These are phyloP conservation scores for Baccha elongata DNA, from an alignment of 2,888 invertebrate species.

Conservation along the genomic window DNA sequence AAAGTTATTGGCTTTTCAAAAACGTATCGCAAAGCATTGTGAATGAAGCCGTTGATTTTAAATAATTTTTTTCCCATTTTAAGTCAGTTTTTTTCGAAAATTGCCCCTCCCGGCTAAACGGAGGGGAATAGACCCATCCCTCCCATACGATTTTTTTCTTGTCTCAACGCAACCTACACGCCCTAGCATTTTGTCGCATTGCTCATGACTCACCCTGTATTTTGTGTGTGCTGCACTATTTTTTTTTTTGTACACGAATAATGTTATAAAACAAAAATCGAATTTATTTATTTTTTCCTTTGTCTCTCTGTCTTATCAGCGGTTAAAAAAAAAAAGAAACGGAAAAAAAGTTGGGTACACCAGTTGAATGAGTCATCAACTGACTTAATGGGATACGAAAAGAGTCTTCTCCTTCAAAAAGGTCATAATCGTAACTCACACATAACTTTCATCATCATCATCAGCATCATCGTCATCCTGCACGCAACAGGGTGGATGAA, in stretches of 20 bases:
- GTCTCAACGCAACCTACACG: too few species aligned
- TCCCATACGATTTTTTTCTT: too few species aligned
- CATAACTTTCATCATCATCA: slow-evolving; percentile 30
- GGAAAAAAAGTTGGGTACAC: slow-evolving; percentile 10
- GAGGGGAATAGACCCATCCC: too few species aligned
- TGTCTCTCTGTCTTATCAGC: slow-evolving; percentile 31
- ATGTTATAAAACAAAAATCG: slow-evolving; percentile 11
- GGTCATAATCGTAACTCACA: slow-evolving; percentile 42
- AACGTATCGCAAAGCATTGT: too few species aligned
- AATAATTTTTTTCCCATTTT: too few species aligned
- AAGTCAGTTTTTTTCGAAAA: too few species aligned
- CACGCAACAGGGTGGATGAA: slow-evolving; percentile 52
- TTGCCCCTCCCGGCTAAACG: too few species aligned
- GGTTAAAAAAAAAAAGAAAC: background rate
- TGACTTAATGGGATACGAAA: slow-evolving; percentile 27
- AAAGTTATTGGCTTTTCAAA: too few species aligned
- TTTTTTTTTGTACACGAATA: slow-evolving; percentile 6
- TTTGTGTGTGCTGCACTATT: slow-evolving; percentile 26
- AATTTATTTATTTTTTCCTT: slow-evolving; percentile 3
- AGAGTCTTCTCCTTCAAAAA: slow-evolving; percentile 5
- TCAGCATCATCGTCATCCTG: slow-evolving; percentile 24
- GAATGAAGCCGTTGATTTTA: too few species aligned
- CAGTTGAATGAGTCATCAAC: slow-evolving; percentile 66
- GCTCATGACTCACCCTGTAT: too few species aligned
- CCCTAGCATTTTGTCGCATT: too few species aligned